Evolutionary conservation across 2,797 vertebrate species (phyloP), one percentile per base, ranked within the genome.

Genomic region (Pipistrellus pipistrellus): DNA sequence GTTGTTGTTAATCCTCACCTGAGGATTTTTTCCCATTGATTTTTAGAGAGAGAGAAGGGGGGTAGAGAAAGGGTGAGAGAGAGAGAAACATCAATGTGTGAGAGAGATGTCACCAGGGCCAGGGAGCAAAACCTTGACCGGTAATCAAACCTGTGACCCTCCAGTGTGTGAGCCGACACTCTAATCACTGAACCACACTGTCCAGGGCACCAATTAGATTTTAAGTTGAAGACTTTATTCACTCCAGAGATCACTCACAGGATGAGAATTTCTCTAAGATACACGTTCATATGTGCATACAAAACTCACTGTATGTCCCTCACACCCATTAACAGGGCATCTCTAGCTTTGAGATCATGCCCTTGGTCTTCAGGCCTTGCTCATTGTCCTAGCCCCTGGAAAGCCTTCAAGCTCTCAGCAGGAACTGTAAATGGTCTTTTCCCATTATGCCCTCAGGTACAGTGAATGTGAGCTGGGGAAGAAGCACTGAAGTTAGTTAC

Each of bases 141-240:
- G 25, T 62, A 62, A 62, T 62, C 25, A 62, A 62, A 62, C 59
- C 59, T 30, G 12, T 62, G 59, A 14, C 25, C 27, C 59, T 62
- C 59, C 59, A 62, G 12, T 62, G 59, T 62, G 59, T 2, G 27
- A 62, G 27, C 59, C 12, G 6, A 62, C 59, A 62, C 59, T 59
- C 57, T 62, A 62, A 62, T 25, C 59, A 62, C 12, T 62, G 13
- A 30, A 27, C 59, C 5, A 62, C 25, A 30, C 27, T 62, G 59
- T 2, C 27, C 59, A 30, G 27, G 12, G 27, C 27, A 62, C 15
- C 15, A 44, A 64, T 68, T 82, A 32, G 10, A 53, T 64, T 86
- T 92, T 30, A 80, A 75, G 48, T 55, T 27, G 51, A 92, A 83
- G 71, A 5, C 72, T 80, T 86, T 62, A 46, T 21, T 83, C n/a